phyloP scores from a whole-genome alignment of 1,140 invertebrate genomes.

The Lerema accius region DNA sequence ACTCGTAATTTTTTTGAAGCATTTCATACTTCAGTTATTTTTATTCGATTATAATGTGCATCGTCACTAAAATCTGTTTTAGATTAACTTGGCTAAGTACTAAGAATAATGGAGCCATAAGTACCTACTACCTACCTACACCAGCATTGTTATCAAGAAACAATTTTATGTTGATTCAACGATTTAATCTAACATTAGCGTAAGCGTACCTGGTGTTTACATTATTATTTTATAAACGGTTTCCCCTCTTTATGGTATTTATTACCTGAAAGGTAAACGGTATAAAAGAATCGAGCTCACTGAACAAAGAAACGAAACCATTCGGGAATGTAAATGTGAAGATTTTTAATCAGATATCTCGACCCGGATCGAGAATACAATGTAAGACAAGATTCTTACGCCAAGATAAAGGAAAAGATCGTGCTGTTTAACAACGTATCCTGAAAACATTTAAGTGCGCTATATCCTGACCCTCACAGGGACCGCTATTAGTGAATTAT shows the following conservation, averaged over 20 bases:
- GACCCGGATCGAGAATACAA: conserved; percentile 43
- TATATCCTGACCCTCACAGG: conserved; percentile 66
- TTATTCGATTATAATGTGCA: too few relatives aligned
- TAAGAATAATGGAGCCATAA: not conserved
- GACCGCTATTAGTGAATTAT: conserved; percentile 62
- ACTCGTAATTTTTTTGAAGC: too few relatives aligned
- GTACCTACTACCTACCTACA: too few relatives aligned
- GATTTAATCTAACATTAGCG: not conserved
- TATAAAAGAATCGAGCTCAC: conserved; percentile 23
- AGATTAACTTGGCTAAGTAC: not conserved
- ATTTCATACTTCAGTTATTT: too few relatives aligned
- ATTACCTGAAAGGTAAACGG: conserved; percentile 28
- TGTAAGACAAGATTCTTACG: conserved; percentile 54
- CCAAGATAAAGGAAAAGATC: conserved; percentile 59
- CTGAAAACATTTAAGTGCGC: conserved; percentile 49
- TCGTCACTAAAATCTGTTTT: not conserved
- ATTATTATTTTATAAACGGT: conserved; percentile 23
- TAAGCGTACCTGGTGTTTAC: not conserved
- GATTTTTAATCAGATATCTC: conserved; percentile 46
- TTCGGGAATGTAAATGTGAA: conserved; percentile 43
- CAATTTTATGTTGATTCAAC: not conserved
- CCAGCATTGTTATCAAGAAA: not conserved
- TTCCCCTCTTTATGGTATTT: conserved; percentile 25
- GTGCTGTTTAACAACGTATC: conserved; percentile 51
- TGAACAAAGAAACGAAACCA: conserved; percentile 33